phyloP scores from a whole-genome alignment of 1,140 invertebrate species.

The Eumaeus atala region DNA sequence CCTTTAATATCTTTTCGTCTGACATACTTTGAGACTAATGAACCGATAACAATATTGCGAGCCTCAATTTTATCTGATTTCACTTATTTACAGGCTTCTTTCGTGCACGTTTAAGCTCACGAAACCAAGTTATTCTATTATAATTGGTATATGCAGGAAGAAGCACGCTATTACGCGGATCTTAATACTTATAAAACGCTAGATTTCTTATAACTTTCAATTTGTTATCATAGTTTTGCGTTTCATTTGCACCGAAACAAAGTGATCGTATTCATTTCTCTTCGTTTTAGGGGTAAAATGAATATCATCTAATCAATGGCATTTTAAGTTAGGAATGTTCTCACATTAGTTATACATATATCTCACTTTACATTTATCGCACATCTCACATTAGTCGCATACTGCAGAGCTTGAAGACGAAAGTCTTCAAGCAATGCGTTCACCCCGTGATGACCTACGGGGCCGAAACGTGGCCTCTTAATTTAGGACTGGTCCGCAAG shows the following conservation, averaged over 20 bases:
- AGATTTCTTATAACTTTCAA: slow-evolving; percentile 17
- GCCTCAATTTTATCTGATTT: slow-evolving; percentile 55
- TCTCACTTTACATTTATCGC: no score
- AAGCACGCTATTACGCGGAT: slow-evolving; percentile 30
- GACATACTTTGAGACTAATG: slow-evolving; percentile 54
- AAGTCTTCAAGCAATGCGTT: no score
- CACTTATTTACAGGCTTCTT: slow-evolving; percentile 48
- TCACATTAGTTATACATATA: no score
- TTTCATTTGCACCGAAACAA: no score
- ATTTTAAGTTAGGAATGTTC: no score
- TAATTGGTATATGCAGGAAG: slow-evolving; percentile 39
- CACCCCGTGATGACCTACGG: no score
- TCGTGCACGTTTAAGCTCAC: slow-evolving; percentile 42
- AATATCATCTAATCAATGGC: no score
- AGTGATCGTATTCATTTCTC: no score
- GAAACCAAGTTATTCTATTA: slow-evolving; percentile 43
- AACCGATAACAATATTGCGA: slow-evolving; percentile 52
- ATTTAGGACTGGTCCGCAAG: no score
- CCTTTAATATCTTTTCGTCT: slow-evolving; percentile 58
- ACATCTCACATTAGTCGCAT: no score
- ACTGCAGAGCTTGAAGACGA: no score
- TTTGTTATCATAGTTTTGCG: slow-evolving; percentile 1
- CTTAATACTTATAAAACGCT: slow-evolving; percentile 19
- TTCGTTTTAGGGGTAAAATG: neutral
- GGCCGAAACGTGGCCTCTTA: no score